A percentile compares a stretch with the other conserved stretches of the same genome.
Evolutionary conservation across 2,113 vertebrate genomes (phyloP).

Genomic region (Opisthocomus hoazin): DNA sequence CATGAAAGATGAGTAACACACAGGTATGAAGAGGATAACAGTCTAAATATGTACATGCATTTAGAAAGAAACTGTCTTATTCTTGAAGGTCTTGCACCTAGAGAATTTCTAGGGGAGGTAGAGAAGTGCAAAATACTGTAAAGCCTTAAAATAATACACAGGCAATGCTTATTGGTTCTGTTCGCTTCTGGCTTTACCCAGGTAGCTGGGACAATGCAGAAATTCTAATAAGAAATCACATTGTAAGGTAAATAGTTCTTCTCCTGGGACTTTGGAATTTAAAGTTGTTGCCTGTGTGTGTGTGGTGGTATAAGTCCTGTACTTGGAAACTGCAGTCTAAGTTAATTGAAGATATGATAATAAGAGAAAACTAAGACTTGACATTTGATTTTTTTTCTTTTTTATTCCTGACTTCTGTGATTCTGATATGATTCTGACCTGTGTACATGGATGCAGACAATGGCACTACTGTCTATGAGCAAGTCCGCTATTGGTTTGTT

Average conservation of each 20-base stretch:
- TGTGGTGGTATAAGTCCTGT: neutral
- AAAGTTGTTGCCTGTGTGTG: neutral
- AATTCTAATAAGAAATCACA: neutral
- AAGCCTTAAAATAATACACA: neutral
- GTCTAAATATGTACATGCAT: neutral
- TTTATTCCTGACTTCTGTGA: neutral
- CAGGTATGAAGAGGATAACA: neutral
- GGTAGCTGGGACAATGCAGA: neutral
- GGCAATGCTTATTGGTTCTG: neutral
- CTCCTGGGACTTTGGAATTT: neutral
- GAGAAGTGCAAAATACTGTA: neutral
- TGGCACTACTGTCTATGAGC: neutral
- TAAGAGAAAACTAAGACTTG: neutral
- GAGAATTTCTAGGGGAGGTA: neutral
- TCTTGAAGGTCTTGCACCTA: neutral
- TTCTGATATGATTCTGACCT: neutral
- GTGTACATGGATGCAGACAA: fast-evolving
- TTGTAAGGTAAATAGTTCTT: neutral
- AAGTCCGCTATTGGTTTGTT: neutral
- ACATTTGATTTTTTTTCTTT: neutral
- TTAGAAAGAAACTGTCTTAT: neutral
- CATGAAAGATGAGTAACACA: neutral
- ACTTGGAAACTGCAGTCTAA: neutral
- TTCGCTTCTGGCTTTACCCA: neutral
- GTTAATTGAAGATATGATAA: neutral